Conservation (phyloP, 92 coral and sea anemone genomes). For the Actinostola sp. region DNA sequence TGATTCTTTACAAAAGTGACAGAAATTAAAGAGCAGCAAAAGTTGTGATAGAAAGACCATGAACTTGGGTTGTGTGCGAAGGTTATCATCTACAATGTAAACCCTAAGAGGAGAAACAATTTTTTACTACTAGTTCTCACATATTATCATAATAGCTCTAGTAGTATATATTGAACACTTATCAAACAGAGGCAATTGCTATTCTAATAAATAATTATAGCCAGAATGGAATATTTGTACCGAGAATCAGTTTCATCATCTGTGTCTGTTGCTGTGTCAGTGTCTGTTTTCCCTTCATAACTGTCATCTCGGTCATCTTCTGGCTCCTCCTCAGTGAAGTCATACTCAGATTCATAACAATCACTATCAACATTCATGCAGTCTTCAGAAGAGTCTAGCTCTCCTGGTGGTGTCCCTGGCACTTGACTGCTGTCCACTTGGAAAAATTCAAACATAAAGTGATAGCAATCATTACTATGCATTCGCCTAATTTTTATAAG, state of each 20-base stretch:
- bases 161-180: too few species aligned
- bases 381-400: neutral
- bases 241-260: slow-evolving; percentile 16
- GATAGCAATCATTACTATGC: neutral
- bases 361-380: neutral
- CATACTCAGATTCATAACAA: neutral
- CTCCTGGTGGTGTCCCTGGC: slow-evolving; percentile 1
- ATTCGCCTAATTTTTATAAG: neutral
- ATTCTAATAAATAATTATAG: too few species aligned
- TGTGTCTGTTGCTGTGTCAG: neutral
- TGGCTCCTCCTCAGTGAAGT: slow-evolving; percentile 11
- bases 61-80: too few species aligned
- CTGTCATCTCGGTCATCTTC: slow-evolving; percentile 3
- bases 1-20: too few species aligned
- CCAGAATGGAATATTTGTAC: too few species aligned
- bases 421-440: neutral
- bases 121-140: too few species aligned
- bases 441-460: neutral
- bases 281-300: neutral
- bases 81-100: too few species aligned
- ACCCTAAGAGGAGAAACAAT: too few species aligned
- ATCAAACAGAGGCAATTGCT: too few species aligned
- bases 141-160: too few species aligned
- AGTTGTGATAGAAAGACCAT: too few species aligned
- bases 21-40: too few species aligned